Evolutionary conservation across 2,888 invertebrate genomes (phyloP), one percentile per base, ranked within the genome.

Genomic region (Pollenia amentaria): DNA sequence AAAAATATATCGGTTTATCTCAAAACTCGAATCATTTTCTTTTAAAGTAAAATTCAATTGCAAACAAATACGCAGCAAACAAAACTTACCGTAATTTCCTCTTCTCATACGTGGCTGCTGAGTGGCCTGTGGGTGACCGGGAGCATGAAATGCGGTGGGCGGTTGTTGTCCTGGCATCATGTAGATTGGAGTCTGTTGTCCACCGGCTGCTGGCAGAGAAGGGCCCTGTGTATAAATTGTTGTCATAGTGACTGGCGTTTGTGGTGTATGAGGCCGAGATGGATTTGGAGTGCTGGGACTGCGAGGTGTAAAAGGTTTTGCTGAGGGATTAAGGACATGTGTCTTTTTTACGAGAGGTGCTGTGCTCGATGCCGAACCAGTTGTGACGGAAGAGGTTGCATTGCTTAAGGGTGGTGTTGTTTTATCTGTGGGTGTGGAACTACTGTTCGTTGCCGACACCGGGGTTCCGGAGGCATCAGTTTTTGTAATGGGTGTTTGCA

Each of bases 261-360:
- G 97, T 46, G 97, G 97, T 57, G 97, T 97, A 92, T 97, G 97
- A 51, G 97, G 97, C 94, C 95, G 94, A 91, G 95, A 95, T 84
- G 94, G 95, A 89, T 94, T 95, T 64, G 95, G 95, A 60, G 95
- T 95, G 89, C 94, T 94, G 29, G 95, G 95, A 90, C 95, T 95
- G 90, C 97, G 94, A 29, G 98, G 97, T 62, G 96, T 96, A 93
- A 98, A 98, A 4, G 97, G 96, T 91, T 98, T 98, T 77, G 97
- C 96, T 88, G 96, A 96, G n/a, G 98, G 98, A 94, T 97, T 98
- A 93, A 95, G 94, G 79, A 95, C 95, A 92, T 98, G 98, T 93
- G 98, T 98, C 64, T 93, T 93, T 87, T 93, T 93, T 0, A 91
- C 90, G 42, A 89, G 79, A 81, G 86, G 80, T 84, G 89, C 86